Evolutionary conservation across 2,888 invertebrate genomes (phyloP).

Genomic region (Diploptera punctata): DNA sequence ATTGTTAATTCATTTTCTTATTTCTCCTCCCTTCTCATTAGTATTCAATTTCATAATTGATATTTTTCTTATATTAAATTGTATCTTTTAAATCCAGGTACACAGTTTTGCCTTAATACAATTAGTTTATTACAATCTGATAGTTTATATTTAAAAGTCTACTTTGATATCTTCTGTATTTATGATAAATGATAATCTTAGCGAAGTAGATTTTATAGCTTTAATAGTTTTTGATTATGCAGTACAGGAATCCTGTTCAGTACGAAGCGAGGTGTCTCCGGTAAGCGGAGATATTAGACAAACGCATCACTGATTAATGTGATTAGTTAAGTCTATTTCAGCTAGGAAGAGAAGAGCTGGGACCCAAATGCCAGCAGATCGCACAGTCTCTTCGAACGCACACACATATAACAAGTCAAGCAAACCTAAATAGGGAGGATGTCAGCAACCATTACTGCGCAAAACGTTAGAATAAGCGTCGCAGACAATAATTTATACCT

Average conservation of each 20-base stretch:
- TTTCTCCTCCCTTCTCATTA: too few relatives aligned
- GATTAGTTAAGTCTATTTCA: conserved; percentile 32
- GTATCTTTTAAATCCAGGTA: too few relatives aligned
- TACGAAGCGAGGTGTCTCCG: conserved; percentile 23
- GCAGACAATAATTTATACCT: conserved; percentile 31
- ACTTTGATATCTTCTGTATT: too few relatives aligned
- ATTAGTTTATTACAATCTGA: too few relatives aligned
- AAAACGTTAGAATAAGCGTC: conserved; percentile 26
- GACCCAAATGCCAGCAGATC: conserved; percentile 30
- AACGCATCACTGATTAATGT: conserved; percentile 32
- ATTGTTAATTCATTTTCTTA: too few relatives aligned
- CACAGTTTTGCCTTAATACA: too few relatives aligned
- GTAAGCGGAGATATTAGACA: conserved; percentile 31
- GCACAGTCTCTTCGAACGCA: conserved; percentile 1
- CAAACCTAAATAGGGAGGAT: conserved; percentile 31
- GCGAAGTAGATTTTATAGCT: too few relatives aligned
- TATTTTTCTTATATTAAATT: too few relatives aligned
- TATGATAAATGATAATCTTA: too few relatives aligned
- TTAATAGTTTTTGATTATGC: background rate
- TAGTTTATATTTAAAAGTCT: too few relatives aligned
- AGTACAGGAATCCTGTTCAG: background rate
- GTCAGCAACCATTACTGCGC: conserved; percentile 24
- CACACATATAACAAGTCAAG: conserved; percentile 23
- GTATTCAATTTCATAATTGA: too few relatives aligned
- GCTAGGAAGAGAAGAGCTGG: conserved; percentile 24